phyloP scores from a whole-genome alignment of 1,140 invertebrate species.

The Cydia strobilella region DNA sequence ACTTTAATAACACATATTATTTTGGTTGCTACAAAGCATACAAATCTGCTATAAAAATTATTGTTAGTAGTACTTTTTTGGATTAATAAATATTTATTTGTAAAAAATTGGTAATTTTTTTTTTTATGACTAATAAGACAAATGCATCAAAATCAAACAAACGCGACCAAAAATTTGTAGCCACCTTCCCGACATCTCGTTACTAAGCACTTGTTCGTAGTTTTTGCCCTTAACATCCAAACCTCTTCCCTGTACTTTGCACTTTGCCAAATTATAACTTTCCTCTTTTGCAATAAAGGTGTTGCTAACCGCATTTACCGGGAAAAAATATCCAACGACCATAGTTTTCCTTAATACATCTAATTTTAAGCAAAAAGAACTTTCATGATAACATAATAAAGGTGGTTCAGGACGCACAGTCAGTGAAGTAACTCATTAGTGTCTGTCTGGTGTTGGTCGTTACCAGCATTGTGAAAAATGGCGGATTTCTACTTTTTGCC shows the following conservation, averaged over 20 bases:
- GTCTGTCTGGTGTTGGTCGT: conserved; percentile 18
- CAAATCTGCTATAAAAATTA: no score
- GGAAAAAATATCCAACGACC: background rate
- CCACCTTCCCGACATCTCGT: conserved; percentile 19
- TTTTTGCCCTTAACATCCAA: conserved; percentile 1
- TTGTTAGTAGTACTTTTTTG: no score
- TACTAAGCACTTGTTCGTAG: conserved; percentile 10
- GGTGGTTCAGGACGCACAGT: background rate
- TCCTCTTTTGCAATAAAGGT: background rate
- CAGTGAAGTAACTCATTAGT: conserved; percentile 15
- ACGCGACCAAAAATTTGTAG: background rate
- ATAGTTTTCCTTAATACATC: background rate
- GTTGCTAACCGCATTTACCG: background rate
- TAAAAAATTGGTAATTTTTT: no score
- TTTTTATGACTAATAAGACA: background rate
- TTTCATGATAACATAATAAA: background rate
- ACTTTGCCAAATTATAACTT: background rate
- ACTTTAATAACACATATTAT: no score
- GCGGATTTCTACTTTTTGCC: conserved; percentile 14
- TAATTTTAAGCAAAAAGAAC: background rate
- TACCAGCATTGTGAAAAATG: conserved; percentile 5
- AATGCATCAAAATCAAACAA: conserved; percentile 17
- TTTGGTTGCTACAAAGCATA: no score
- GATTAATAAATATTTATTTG: no score
- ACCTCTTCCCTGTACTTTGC: background rate